Conservation (phyloP, 2,113 vertebrate genomes). For the Beaufortia kweichowensis region DNA sequence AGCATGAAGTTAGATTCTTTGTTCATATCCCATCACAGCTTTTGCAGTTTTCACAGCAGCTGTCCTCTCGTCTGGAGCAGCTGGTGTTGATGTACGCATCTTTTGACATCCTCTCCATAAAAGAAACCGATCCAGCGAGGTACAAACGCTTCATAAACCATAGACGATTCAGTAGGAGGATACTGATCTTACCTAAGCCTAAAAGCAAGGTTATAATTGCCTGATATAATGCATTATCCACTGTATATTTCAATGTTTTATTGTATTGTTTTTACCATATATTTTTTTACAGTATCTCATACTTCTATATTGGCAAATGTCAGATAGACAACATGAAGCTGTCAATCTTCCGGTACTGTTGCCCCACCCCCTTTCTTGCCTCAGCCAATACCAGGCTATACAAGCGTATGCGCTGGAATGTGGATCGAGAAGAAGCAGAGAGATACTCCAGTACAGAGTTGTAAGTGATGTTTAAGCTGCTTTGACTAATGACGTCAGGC, state of each 20-base stretch:
- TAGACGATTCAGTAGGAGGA: not conserved
- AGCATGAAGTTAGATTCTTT: not conserved
- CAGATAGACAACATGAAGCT: slow-evolving; percentile 68
- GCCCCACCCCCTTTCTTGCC: slow-evolving; percentile 70
- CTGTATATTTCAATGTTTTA: not conserved
- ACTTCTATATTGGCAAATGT: slow-evolving; percentile 78
- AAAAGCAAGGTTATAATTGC: not conserved
- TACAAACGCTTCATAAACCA: slow-evolving; percentile 52
- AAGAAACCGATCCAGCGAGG: slow-evolving; percentile 76
- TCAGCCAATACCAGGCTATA: slow-evolving; percentile 66
- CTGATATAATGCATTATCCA: not conserved
- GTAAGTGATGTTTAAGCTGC: slow-evolving; percentile 73
- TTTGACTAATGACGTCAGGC: not conserved
- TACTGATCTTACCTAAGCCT: not conserved
- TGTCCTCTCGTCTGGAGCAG: slow-evolving; percentile 77
- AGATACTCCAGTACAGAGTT: slow-evolving; percentile 65
- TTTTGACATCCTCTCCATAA: slow-evolving; percentile 71
- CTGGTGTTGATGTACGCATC: slow-evolving; percentile 76
- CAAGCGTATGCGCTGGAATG: slow-evolving; percentile 88
- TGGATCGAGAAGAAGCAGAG: slow-evolving; percentile 59
- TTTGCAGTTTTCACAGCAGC: slow-evolving; percentile 80
- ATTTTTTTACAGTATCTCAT: slow-evolving; percentile 70
- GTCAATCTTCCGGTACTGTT: slow-evolving; percentile 76
- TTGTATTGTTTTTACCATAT: not conserved
- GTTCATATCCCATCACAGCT: no score